Evolutionary conservation across 2,113 vertebrate genomes (phyloP).

Genomic region (Xiphorhynchus elegans): DNA sequence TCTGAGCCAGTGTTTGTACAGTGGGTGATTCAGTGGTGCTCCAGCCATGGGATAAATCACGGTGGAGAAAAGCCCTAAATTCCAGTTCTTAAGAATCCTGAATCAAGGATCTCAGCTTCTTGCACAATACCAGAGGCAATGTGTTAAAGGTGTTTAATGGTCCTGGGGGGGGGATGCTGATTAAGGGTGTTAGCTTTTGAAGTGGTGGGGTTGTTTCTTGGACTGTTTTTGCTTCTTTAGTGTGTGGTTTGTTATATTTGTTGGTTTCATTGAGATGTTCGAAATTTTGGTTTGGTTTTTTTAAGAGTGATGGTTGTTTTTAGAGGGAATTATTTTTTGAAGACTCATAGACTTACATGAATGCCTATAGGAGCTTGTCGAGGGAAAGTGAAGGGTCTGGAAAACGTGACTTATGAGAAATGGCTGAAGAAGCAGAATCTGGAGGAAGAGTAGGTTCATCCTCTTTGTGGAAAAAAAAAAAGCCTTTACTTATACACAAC

Average conservation of each 20-base stretch:
- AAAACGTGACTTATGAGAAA: not conserved
- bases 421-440: not conserved
- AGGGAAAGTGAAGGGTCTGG: not conserved
- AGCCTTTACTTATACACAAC: fast-evolving
- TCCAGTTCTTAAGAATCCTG: not conserved
- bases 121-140: not conserved
- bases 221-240: no score
- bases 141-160: fast-evolving
- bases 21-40: not conserved
- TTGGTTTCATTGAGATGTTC: not conserved
- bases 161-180: not conserved
- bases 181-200: not conserved
- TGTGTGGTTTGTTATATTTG: not conserved
- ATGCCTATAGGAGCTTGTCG: not conserved
- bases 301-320: fast-evolving
- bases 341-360: not conserved
- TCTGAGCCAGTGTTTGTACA: not conserved
- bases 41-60: fast-evolving
- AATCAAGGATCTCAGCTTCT: not conserved
- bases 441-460: not conserved
- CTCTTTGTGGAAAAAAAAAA: not conserved
- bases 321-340: not conserved
- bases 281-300: no score
- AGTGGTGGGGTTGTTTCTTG: not conserved
- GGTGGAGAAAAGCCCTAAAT: not conserved